A percentile compares a stretch with the other conserved stretches of the same genome.
Evolutionary conservation across 2,797 vertebrate genomes (phyloP).

Genomic region (Alectoris magna): DNA sequence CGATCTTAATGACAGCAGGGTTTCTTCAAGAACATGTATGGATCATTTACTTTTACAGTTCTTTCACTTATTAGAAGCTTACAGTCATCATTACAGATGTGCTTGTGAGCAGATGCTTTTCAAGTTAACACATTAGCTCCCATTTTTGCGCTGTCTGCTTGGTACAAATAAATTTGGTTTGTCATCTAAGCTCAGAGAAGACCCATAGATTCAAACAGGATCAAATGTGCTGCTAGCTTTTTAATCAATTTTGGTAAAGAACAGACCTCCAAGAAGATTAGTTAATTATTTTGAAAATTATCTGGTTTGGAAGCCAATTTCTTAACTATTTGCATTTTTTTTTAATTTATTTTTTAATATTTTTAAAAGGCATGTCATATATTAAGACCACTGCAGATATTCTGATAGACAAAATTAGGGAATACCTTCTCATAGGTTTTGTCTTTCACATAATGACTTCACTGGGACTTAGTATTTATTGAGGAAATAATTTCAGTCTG

Average conservation of each 20-base stretch:
- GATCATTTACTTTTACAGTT: conserved; percentile 52
- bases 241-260: background rate
- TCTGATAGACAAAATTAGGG: background rate
- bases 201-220: background rate
- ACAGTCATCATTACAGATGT: conserved; percentile 37
- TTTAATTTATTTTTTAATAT: accelerated
- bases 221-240: background rate
- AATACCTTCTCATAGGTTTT: background rate
- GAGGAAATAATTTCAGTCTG: background rate
- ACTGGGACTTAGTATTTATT: background rate
- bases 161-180: background rate
- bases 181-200: background rate
- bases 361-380: background rate
- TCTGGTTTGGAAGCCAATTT: background rate
- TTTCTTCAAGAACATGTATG: conserved; percentile 33
- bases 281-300: background rate
- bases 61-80: conserved; percentile 31
- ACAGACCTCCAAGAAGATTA: background rate
- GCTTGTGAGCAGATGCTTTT: conserved; percentile 12
- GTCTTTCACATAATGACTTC: background rate
- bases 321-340: background rate
- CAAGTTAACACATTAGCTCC: conserved; percentile 28
- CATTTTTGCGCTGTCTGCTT: background rate
- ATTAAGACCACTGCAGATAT: background rate
- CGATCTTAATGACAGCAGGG: conserved; percentile 33